phyloP scores from a whole-genome alignment of 2,113 vertebrate species.

The Tetrax tetrax region DNA sequence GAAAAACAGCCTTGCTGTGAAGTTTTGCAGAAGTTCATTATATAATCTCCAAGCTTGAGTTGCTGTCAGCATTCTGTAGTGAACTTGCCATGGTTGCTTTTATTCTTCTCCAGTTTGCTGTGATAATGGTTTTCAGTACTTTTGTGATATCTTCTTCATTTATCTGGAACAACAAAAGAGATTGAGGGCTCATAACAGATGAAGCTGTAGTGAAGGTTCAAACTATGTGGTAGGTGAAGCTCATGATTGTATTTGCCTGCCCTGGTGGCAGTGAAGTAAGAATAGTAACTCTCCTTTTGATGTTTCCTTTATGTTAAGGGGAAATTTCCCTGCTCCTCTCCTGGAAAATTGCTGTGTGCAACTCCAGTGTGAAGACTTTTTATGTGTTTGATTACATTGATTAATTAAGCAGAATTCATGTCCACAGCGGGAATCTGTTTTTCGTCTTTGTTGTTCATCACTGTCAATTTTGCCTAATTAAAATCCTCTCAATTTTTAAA shows the following conservation, averaged over 20 bases:
- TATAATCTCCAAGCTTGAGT: background rate
- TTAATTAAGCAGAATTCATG: slow-evolving; percentile 1
- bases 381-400: background rate
- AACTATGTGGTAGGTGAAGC: background rate
- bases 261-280: background rate
- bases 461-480: slow-evolving; percentile 9
- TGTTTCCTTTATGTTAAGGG: background rate
- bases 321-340: background rate
- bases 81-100: background rate
- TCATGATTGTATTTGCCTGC: background rate
- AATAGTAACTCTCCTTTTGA: background rate
- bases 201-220: background rate
- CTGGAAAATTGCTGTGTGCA: background rate
- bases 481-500: background rate
- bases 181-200: background rate
- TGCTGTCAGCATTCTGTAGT: background rate
- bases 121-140: background rate
- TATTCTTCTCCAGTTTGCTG: background rate
- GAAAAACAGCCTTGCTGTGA: slow-evolving; percentile 9
- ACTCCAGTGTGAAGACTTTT: background rate
- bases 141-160: background rate
- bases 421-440: background rate
- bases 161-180: background rate
- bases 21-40: slow-evolving; percentile 15
- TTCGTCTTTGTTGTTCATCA: background rate